Base-by-base conservation (phyloP, 92 coral and sea anemone genomes). In the Parazoanthus atlanticus region DNA sequence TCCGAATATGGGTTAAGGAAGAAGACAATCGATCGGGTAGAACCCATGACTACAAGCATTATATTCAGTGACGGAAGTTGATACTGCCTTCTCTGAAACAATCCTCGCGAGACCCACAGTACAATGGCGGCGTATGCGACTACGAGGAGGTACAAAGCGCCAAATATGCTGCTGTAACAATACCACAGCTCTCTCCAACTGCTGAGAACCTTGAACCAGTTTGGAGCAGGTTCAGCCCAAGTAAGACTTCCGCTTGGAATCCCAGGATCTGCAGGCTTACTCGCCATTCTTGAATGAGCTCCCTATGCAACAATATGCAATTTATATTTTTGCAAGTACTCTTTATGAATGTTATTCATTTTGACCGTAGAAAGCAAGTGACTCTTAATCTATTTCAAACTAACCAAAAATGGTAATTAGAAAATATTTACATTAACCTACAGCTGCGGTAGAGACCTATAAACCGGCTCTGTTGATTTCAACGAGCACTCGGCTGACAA, bases 1-100 rank as follows among this genome's bases (percentile, higher is more conserved):
- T 92, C 91, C 11, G 88, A 90, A 86, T 95, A 94, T n/a, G 96
- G 98, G 76, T 94, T 82, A 77, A 93, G 61, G 67, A 91, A 78
- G n/a, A 95, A 80, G 17, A 81, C 71, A 26, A 88, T 36, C 3
- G 91, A 71, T 0, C 98, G 92, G 23, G 80, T 54, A 5, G 65
- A 32, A 10, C 95, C 95, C 82, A 95, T 89, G 11, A 49, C 40
- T 79, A 95, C 70, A 16, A 95, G 91, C 78, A 93, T 91, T 1
- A 78, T 66, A 80, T 90, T 92, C 80, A 93, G 76, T 8, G 85
- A 81, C 54, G 89, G 86, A 26, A 91, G 89, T 33, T 88, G 94
- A 30, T 49, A 85, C 85, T 85, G 88, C 36, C 80, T 76, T 19
- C 47, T 23, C 30, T 71, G 38, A 33, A 61, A 67, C 40, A 43